Conservation (phyloP, 2,797 vertebrate species). For the Halcyon leucocephala region DNA sequence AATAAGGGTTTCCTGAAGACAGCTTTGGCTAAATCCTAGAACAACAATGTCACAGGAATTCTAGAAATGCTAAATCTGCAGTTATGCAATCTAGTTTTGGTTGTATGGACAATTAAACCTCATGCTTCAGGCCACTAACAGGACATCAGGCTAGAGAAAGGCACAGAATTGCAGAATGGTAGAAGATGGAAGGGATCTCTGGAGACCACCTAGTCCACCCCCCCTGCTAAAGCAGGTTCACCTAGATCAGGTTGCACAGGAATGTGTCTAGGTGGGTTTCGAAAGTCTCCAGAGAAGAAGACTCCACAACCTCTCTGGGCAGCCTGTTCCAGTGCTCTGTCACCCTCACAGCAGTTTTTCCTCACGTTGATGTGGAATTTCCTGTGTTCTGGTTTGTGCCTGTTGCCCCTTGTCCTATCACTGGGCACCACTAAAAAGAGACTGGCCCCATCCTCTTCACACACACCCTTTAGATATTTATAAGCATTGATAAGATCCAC, state of each 20-base stretch:
- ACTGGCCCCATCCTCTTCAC: background rate
- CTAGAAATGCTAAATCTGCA: constrained; percentile 28
- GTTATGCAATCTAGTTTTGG: constrained; percentile 30
- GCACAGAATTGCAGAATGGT: background rate
- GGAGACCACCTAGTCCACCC: background rate
- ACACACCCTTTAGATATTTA: background rate
- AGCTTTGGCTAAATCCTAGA: constrained; percentile 34
- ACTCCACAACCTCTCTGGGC: background rate
- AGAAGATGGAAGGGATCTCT: background rate
- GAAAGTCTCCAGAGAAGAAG: background rate
- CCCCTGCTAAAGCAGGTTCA: background rate
- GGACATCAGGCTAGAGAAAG: background rate
- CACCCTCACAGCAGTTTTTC: background rate
- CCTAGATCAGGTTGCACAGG: background rate
- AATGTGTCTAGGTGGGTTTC: background rate
- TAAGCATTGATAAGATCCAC: background rate
- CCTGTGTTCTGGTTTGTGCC: background rate
- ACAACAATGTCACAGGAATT: constrained; percentile 39
- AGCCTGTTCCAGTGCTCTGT: background rate
- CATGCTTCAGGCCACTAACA: background rate
- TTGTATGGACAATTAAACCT: background rate
- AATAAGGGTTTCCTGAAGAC: constrained; percentile 34
- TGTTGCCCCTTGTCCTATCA: background rate
- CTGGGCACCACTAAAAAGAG: background rate
- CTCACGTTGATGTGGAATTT: background rate